Evolutionary conservation across 2,888 invertebrate species (phyloP), one percentile per base, ranked within the genome.

Genomic region (Protodeltote pygarga): DNA sequence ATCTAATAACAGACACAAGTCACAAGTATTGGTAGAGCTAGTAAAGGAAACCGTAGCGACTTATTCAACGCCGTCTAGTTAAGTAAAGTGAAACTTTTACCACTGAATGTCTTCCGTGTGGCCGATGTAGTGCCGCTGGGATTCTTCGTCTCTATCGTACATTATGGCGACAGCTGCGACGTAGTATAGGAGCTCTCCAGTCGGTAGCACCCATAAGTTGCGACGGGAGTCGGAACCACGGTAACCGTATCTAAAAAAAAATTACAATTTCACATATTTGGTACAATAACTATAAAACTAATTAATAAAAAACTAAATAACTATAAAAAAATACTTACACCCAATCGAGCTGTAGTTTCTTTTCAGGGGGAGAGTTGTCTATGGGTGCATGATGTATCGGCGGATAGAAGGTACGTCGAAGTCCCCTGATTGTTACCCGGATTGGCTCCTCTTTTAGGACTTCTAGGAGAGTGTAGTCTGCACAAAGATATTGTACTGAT

Each of bases 91-190:
- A 16, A 54, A n/a, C 3, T 28, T 78, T 83, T 82, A 98, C 98
- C 97, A 97, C 85, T 97, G 97, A 66, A 98, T 97, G 71, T 98
- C 98, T 83, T 98, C 98, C 0, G 97, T 98, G 78, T 98, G 98
- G 3, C 97, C 98, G 6, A 93, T 95, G 75, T 98, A 98, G 81
- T 98, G 98, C 57, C 98, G 92, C 89, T 98, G 98, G 0, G 95
- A 93, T 75, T 97, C 97, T 79, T 96, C 96, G 54, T 96, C 96
- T 31, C 96, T 93, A 81, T 98, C 97, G 77, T 96, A 96, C 86
- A 98, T 94, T 16, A 98, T 95, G 0, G 97, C 98, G 0, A 98
- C 96, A 0, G 98, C 96, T 0, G 97, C 97, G n/a, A 98, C 98
- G 79, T 95, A 97, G 85, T 98, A 98, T 24, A 98, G 92, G 5